Evolutionary conservation across 2,113 vertebrate species (phyloP), one percentile per base, ranked within the genome.

Genomic region (Anser brachyrhynchus): DNA sequence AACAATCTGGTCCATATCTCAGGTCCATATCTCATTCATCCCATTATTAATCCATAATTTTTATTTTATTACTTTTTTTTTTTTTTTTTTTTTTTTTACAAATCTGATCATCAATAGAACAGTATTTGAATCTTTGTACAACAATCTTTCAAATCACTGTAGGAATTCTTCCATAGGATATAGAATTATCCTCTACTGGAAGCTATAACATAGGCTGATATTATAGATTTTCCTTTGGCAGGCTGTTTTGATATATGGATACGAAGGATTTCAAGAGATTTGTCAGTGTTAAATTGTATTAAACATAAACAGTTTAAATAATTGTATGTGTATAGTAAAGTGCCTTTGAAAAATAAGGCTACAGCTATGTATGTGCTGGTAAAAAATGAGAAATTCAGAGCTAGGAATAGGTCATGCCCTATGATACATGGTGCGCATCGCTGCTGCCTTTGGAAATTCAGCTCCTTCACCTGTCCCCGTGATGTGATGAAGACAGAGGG

Each of bases 361-460:
- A 13, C 69, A 76, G 79, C 70, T 43, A 29, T 28, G 76, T 80
- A 9, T 16, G 43, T 59, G 89, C 65, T 80, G 91, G 77, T 31
- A 90, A 64, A 89, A 97, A 97, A 97, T 95, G 93, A 96, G 90
- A 90, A 96, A 95, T 94, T 69, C 87, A 70, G 20, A 14, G 89
- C 91, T 70, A 41, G 86, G 85, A 72, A 17, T 1, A 31, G 96
- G 96, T 97, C 92, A 17, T 79, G 96, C 66, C 96, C 95, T 86
- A 2, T 64, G 87, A 89, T 92, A 95, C 46, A 16, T 76, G 92
- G 89, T 84, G 94, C 51, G 87, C 96, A 96, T 97, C 92, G 4
- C 82, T 96, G 96, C 89, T 39, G 92, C 94, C 93, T 95, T 93
- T 89, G 94, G 94, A 96, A 96, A 95, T 51, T 71, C 96, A 94